Conservation (phyloP, 37 sponge, comb jelly and placozoan genomes). For the Chondrilla cf. caribensis region DNA sequence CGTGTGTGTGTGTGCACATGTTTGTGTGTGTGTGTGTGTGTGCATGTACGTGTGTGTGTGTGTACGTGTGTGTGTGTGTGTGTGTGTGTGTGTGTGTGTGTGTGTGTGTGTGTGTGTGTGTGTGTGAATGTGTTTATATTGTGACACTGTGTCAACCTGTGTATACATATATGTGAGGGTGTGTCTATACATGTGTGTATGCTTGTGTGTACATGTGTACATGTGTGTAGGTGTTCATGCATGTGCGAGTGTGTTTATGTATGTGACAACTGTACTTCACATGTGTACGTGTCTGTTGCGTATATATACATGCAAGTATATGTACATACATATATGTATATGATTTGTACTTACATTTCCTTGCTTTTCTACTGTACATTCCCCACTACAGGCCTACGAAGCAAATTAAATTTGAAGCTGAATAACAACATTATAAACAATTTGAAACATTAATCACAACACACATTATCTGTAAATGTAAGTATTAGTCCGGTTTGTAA, state of each 20-base stretch:
- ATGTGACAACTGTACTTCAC: too few relatives aligned
- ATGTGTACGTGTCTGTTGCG: neutral
- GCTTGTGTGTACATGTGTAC: neutral
- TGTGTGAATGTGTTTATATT: neutral
- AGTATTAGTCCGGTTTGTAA: too few relatives aligned
- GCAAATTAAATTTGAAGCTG: neutral
- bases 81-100: neutral
- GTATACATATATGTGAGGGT: neutral
- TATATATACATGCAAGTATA: neutral
- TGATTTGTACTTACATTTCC: constrained; percentile 1
- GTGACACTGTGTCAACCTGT: neutral
- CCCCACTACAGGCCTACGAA: neutral
- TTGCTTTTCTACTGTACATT: neutral
- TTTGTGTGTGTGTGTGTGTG: neutral
- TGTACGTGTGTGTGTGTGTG: neutral
- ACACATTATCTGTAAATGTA: too few relatives aligned
- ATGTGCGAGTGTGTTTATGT: neutral
- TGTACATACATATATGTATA: too few relatives aligned
- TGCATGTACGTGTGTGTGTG: neutral
- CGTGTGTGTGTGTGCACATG: neutral
- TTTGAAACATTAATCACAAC: too few relatives aligned
- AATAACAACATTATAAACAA: neutral
- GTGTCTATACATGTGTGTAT: neutral
- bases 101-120: neutral
- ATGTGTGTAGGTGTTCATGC: neutral